phyloP scores from a whole-genome alignment of 2,797 vertebrate genomes.

The Eulemur rubriventer region DNA sequence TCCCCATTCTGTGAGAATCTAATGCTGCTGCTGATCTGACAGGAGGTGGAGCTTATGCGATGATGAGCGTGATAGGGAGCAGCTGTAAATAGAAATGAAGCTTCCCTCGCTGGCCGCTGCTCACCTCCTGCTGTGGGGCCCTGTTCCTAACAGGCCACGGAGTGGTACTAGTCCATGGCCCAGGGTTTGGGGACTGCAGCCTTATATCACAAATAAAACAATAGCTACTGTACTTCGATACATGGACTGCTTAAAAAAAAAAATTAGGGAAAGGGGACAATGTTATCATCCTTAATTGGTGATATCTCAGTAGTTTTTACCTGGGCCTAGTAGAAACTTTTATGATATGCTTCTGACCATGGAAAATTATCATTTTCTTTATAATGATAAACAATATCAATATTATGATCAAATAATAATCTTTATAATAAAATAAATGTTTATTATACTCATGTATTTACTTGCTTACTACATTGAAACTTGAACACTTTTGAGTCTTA shows the following conservation, averaged over 20 bases:
- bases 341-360: neutral
- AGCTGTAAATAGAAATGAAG: no score
- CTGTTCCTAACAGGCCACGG: no score
- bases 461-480: neutral
- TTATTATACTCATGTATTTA: slow-evolving; percentile 9
- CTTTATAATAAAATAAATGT: neutral
- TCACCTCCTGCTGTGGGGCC: no score
- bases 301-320: neutral
- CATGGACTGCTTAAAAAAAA: neutral
- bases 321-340: neutral
- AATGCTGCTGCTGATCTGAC: no score
- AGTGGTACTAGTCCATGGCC: no score
- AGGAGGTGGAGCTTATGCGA: no score
- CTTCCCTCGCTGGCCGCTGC: no score
- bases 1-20: no score
- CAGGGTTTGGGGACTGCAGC: neutral
- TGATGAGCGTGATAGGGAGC: no score
- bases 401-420: neutral
- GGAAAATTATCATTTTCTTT: neutral
- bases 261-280: neutral
- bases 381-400: neutral
- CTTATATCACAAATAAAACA: neutral
- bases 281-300: neutral
- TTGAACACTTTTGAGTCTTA: neutral
- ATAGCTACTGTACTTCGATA: neutral